Conservation (phyloP, 2,888 invertebrate species). For the Lottia gigantea region DNA sequence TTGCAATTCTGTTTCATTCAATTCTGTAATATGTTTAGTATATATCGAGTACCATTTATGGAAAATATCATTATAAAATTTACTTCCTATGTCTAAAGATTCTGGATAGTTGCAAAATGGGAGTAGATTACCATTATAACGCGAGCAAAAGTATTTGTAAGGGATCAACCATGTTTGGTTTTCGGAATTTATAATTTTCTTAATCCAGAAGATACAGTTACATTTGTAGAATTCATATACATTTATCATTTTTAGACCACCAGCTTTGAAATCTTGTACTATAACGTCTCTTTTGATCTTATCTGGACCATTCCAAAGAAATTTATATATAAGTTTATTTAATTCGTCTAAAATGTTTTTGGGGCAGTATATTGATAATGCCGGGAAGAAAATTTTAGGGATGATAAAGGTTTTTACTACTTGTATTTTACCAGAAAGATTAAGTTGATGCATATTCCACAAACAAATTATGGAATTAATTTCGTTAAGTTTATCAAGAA, state of each 20-base stretch:
- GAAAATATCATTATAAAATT: background rate
- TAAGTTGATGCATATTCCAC: background rate
- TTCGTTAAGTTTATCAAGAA: too few relatives aligned
- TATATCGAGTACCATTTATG: background rate
- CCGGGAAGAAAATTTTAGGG: background rate
- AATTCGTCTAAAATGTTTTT: slow-evolving; percentile 7
- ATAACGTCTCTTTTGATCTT: slow-evolving; percentile 9
- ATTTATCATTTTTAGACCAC: background rate
- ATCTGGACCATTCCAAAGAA: slow-evolving; percentile 7
- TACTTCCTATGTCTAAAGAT: background rate
- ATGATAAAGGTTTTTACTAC: background rate
- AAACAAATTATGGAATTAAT: background rate
- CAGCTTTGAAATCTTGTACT: background rate
- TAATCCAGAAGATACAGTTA: slow-evolving; percentile 5
- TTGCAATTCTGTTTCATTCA: background rate
- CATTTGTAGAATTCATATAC: slow-evolving; percentile 6
- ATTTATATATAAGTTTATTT: slow-evolving; percentile 4
- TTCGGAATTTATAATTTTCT: background rate
- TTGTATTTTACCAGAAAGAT: slow-evolving; percentile 3
- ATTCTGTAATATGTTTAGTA: background rate
- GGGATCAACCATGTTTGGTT: slow-evolving; percentile 3
- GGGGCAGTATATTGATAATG: background rate
- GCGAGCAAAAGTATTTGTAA: background rate
- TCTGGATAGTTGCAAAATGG: slow-evolving; percentile 3
- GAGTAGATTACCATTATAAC: slow-evolving; percentile 2